Evolutionary conservation across 2,113 vertebrate species (phyloP).

Genomic region (Brachionichthys hirsutus): DNA sequence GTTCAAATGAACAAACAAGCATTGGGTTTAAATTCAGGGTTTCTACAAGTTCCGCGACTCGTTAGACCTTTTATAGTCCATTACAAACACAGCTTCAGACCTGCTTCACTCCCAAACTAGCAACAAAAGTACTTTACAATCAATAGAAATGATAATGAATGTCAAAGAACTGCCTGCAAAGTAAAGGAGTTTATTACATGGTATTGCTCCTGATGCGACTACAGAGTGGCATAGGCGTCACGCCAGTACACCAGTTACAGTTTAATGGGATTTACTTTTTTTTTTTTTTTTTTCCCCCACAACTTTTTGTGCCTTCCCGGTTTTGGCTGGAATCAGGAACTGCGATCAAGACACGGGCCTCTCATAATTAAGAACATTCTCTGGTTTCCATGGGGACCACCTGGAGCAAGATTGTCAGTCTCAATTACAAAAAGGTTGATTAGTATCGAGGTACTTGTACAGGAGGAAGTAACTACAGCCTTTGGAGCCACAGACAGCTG

Average conservation of each 20-base stretch:
- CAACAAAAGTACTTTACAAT: too few relatives aligned
- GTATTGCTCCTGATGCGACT: too few relatives aligned
- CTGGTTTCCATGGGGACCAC: slow-evolving; percentile 71
- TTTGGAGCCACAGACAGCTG: slow-evolving; percentile 74
- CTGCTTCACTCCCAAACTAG: too few relatives aligned
- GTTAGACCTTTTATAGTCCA: too few relatives aligned
- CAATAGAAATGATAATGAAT: too few relatives aligned
- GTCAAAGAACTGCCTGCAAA: too few relatives aligned
- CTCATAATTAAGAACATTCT: slow-evolving; percentile 52
- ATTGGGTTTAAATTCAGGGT: too few relatives aligned
- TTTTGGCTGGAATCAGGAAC: slow-evolving; percentile 34
- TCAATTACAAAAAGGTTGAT: slow-evolving; percentile 76
- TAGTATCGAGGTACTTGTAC: slow-evolving; percentile 76
- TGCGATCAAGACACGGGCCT: slow-evolving; percentile 14
- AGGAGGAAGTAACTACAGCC: slow-evolving; percentile 69
- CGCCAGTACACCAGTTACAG: background rate
- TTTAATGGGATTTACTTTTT: background rate
- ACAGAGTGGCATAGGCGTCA: too few relatives aligned
- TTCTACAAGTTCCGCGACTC: too few relatives aligned
- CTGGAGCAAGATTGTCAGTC: slow-evolving; percentile 54
- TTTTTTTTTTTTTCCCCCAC: slow-evolving; percentile 11
- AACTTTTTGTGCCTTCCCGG: slow-evolving; percentile 18
- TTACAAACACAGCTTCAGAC: too few relatives aligned
- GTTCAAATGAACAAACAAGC: too few relatives aligned
- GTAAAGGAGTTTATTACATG: too few relatives aligned